Evolutionary conservation across 2,113 vertebrate genomes (phyloP).

Genomic region (Cariama cristata): DNA sequence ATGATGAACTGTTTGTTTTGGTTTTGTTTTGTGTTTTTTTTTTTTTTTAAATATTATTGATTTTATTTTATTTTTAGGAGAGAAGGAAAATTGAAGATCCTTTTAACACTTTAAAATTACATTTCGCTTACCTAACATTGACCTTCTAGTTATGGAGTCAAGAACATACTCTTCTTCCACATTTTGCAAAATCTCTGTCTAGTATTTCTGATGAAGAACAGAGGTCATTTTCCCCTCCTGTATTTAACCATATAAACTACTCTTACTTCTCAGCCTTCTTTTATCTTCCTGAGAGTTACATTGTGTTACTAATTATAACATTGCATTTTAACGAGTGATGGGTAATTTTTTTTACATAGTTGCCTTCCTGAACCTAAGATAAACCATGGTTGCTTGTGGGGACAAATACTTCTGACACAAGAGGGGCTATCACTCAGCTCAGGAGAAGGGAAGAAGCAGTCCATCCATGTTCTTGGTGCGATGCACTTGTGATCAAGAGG

Average conservation of each 20-base stretch:
- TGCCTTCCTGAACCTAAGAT: background rate
- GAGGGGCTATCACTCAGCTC: background rate
- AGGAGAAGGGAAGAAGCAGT: background rate
- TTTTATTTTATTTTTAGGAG: background rate
- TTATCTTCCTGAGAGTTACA: background rate
- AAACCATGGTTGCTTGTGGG: background rate
- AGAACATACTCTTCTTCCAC: background rate
- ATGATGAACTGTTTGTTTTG: slow-evolving; percentile 5
- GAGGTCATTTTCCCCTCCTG: background rate
- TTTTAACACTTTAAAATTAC: background rate
- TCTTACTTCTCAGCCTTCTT: background rate
- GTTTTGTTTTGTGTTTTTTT: background rate
- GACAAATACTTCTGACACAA: background rate
- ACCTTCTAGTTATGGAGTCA: background rate
- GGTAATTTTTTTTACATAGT: background rate
- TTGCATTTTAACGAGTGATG: background rate
- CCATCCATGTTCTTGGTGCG: background rate
- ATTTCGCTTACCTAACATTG: background rate
- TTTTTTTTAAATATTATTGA: background rate
- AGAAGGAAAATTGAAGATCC: background rate
- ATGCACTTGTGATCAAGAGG: background rate
- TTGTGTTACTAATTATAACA: background rate
- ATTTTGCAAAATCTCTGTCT: background rate
- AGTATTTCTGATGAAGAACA: background rate
- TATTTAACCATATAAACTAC: background rate